Percentiles rank a stretch among this genome's conserved stretches.
phyloP scores from a whole-genome alignment of 2,113 vertebrate species.

The Phalacrocorax carbo region DNA sequence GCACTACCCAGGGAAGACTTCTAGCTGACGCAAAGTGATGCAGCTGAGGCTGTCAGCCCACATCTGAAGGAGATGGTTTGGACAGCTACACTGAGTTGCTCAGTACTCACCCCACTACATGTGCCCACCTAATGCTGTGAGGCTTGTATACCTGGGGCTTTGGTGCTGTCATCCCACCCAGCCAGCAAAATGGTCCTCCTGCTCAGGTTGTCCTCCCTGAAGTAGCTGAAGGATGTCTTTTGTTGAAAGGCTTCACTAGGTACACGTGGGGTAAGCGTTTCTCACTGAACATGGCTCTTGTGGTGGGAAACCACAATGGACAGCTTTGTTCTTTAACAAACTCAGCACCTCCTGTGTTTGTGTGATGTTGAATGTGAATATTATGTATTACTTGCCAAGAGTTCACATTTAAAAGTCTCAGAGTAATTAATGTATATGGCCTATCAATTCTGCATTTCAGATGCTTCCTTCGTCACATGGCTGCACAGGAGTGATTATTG shows the following conservation, averaged over 20 bases:
- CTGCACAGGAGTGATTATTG: neutral
- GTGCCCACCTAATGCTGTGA: neutral
- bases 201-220: neutral
- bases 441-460: neutral
- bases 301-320: neutral
- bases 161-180: neutral
- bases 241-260: neutral
- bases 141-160: neutral
- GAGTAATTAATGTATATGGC: slow-evolving; percentile 3
- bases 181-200: rapidly evolving
- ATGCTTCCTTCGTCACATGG: neutral
- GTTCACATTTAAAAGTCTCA: slow-evolving; percentile 35
- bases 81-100: neutral
- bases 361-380: neutral
- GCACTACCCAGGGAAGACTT: neutral
- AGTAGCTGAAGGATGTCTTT: neutral
- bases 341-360: neutral
- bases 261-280: rapidly evolving
- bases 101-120: neutral
- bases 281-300: neutral
- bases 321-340: neutral
- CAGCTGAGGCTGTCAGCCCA: neutral
- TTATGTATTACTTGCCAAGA: neutral
- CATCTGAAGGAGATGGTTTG: neutral
- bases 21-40: neutral